Evolutionary conservation across 2,113 vertebrate genomes (phyloP).

Genomic region (Probosciger aterrimus): DNA sequence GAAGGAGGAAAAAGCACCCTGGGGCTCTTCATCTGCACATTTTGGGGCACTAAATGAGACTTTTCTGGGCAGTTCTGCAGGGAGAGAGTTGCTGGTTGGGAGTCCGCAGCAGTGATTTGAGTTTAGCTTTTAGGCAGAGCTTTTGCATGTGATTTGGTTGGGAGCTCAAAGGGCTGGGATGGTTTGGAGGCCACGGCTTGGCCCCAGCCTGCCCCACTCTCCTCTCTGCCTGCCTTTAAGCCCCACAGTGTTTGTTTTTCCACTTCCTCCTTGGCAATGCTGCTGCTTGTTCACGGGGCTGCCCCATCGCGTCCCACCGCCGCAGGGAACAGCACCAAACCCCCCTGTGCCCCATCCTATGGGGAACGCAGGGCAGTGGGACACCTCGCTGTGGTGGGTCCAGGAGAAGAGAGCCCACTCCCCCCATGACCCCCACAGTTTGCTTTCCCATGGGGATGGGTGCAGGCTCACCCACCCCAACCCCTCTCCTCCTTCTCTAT

Average conservation of each 20-base stretch:
- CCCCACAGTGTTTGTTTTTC: neutral
- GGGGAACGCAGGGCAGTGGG: accelerated
- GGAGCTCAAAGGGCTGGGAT: neutral
- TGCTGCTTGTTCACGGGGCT: accelerated
- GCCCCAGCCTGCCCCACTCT: accelerated
- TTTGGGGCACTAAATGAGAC: neutral
- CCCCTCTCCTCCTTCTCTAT: neutral
- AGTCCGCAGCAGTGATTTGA: accelerated
- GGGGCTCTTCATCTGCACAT: accelerated
- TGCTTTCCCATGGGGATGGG: accelerated
- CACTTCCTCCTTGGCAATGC: neutral
- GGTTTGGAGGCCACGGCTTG: accelerated
- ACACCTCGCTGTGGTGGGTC: accelerated
- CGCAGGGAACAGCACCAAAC: neutral
- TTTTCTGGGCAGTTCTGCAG: neutral
- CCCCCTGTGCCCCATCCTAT: accelerated
- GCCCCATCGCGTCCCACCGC: accelerated
- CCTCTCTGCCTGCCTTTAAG: neutral
- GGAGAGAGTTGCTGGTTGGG: neutral
- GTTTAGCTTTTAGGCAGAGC: neutral
- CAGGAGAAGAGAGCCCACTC: neutral
- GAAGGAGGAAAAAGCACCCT: neutral
- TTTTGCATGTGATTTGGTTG: neutral
- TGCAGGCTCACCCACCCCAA: neutral
- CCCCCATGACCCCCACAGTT: accelerated